These are phyloP conservation scores for Somateria mollissima DNA, from an alignment of 2,797 vertebrate genomes.

Conservation along the genomic window DNA sequence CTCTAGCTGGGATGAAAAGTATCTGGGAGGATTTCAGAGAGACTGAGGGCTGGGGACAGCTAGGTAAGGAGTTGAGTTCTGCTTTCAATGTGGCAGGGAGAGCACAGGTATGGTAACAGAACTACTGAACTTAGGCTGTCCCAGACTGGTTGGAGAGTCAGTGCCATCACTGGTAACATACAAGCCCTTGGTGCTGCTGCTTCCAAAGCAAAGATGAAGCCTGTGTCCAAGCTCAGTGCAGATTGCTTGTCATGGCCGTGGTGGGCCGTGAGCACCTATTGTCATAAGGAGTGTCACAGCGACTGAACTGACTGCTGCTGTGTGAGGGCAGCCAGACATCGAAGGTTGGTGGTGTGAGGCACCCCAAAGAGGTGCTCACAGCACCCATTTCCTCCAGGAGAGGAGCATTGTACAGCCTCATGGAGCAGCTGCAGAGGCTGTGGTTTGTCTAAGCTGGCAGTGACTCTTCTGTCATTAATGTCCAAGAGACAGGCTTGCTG, in stretches of 20 bases:
- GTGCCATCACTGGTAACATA: not conserved
- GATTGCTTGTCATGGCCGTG: not conserved
- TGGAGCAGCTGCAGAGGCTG: not conserved
- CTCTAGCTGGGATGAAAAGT: not conserved
- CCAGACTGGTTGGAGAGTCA: not conserved
- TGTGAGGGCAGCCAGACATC: not conserved
- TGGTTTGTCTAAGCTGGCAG: not conserved
- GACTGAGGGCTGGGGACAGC: not conserved
- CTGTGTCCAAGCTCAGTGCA: not conserved
- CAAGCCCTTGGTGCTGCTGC: accelerated
- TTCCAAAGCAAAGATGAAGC: not conserved
- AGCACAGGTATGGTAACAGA: accelerated
- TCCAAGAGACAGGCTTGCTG: not conserved
- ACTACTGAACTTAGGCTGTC: not conserved
- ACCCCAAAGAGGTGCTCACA: not conserved
- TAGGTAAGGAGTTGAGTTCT: not conserved
- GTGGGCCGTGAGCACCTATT: not conserved
- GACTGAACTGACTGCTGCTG: not conserved
- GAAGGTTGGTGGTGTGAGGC: not conserved
- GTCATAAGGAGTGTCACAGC: accelerated
- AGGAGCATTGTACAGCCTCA: not conserved
- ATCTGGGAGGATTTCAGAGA: not conserved
- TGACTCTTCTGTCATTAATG: not conserved
- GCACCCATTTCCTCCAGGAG: not conserved
- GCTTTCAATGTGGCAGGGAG: not conserved